Percentiles rank a stretch among this genome's conserved stretches.
phyloP scores from a whole-genome alignment of 2,888 invertebrate genomes.

The Aromia moschata region DNA sequence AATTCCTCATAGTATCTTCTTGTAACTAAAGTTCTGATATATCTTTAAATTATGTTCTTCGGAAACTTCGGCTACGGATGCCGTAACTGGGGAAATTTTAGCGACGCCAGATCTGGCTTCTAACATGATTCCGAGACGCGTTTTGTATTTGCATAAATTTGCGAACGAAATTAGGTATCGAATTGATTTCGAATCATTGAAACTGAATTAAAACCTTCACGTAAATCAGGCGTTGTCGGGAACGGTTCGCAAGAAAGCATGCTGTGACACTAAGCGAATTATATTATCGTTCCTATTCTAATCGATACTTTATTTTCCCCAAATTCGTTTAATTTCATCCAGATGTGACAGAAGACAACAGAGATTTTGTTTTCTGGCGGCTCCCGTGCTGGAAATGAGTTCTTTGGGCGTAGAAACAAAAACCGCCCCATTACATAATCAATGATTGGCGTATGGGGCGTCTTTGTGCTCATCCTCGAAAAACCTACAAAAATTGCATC shows the following conservation, averaged over 20 bases:
- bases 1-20: not conserved
- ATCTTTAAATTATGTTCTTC: not conserved
- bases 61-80: not conserved
- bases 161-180: not conserved
- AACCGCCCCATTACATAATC: too few relatives aligned
- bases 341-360: too few relatives aligned
- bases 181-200: constrained; percentile 1
- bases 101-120: not conserved
- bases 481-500: too few relatives aligned
- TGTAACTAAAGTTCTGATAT: not conserved
- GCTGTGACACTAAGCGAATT: constrained; percentile 1
- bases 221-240: constrained; percentile 3
- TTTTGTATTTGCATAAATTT: constrained; percentile 9
- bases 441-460: too few relatives aligned
- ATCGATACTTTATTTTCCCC: too few relatives aligned
- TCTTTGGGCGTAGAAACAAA: too few relatives aligned
- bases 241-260: not conserved
- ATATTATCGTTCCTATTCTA: too few relatives aligned
- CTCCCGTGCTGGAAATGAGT: too few relatives aligned
- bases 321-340: too few relatives aligned
- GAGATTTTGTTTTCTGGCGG: too few relatives aligned
- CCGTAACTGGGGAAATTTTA: not conserved
- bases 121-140: not conserved
- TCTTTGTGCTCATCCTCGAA: too few relatives aligned
- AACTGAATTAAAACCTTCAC: constrained; percentile 6